These are phyloP conservation scores for Lateolabrax maculatus DNA, from an alignment of 2,797 vertebrate species.

Conservation along the genomic window DNA sequence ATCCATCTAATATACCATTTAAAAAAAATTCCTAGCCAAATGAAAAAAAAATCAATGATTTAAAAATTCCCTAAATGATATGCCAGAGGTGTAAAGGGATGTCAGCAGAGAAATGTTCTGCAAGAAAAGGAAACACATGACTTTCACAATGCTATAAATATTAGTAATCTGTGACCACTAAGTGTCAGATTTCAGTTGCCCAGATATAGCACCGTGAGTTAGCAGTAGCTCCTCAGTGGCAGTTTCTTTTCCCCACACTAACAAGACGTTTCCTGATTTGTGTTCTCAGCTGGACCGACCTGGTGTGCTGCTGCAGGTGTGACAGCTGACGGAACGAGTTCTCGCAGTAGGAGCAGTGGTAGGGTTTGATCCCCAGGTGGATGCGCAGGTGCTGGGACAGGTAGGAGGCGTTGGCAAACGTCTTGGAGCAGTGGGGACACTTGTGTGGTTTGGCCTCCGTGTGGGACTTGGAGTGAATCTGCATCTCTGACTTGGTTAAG, in stretches of 20 bases:
- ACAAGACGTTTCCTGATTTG: background rate
- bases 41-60: background rate
- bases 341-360: conserved; percentile 99
- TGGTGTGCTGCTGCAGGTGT: conserved; percentile 99
- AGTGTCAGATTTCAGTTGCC: background rate
- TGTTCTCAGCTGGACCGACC: conserved; percentile 81
- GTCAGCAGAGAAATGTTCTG: background rate
- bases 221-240: background rate
- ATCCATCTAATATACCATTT: background rate
- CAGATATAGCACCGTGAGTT: background rate
- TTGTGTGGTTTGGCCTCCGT: conserved; percentile 99
- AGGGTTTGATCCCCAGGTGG: conserved; percentile 98
- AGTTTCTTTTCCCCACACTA: background rate
- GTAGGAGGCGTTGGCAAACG: conserved; percentile 98
- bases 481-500: conserved; percentile 99
- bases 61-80: background rate
- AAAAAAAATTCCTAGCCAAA: background rate
- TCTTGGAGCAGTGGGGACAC: conserved; percentile 99
- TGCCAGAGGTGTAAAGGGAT: background rate
- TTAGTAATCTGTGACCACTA: background rate
- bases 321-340: conserved; percentile 99
- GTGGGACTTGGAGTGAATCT: conserved; percentile 99
- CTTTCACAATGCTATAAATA: background rate
- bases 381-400: conserved; percentile 98
- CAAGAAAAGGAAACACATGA: background rate